Evolutionary conservation across 1,140 invertebrate species (phyloP), one percentile per base, ranked within the genome.

Genomic region (Zaprionus lachaisei): DNA sequence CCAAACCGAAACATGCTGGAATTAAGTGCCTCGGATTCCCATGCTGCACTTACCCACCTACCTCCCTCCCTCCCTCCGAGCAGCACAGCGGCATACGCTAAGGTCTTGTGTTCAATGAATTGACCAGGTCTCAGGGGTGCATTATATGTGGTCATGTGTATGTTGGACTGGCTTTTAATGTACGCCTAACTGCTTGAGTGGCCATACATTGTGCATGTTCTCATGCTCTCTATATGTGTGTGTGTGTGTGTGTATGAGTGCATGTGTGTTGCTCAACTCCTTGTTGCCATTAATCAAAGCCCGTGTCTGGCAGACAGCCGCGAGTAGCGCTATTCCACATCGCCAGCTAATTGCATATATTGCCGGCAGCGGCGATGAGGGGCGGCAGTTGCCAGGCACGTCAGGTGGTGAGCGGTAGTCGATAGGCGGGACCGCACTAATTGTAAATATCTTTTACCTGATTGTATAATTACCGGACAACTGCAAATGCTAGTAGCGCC

Each of bases 101-200:
- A 24, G n/a, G 24, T 28, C 65, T 57, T 34, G 65, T 26, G 31
- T 60, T 60, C 15, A 51, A 49, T 71, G 60, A 64, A 72, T 77
- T 84, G 77, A 68, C 72, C 55, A 41, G 65, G 81, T 89, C 84
- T 89, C 78, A 63, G 84, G 85, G 85, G 84, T 89, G 84, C 84
- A 90, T 76, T 85, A 81, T 75, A 57, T 47, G 49, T 58, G 56
- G 15, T 2, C 51, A 41, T 68, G 15, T 37, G 24, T 55, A 24
- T 24, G 34, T 37, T 26, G 37, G 14, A 11, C 69, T 49, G 49
- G 63, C 70, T 56, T 67, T 77, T 67, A 77, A 66, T 77, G 63
- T 72, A 41, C 61, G 61, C 44, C 74, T 38, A 51, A 70, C 22
- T 24, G 70, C 57, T 67, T 74, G 64, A 81, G 64, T 79, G 67